Evolutionary conservation across 2,113 vertebrate genomes (phyloP).

Genomic region (Aptenodytes forsteri): DNA sequence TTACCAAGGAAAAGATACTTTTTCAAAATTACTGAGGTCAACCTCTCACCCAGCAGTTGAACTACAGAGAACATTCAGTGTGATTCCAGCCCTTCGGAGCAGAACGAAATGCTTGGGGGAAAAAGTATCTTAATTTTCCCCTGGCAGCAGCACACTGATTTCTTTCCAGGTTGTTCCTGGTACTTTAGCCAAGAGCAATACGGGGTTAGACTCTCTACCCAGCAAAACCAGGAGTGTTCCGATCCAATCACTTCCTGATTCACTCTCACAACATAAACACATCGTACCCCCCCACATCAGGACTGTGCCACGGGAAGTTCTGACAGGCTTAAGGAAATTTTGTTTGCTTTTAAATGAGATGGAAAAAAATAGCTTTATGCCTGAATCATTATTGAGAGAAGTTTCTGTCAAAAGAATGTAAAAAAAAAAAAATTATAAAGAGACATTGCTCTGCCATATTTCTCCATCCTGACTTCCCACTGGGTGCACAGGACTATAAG

Average conservation of each 20-base stretch:
- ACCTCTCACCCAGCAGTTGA: background rate
- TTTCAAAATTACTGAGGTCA: background rate
- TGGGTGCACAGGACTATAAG: background rate
- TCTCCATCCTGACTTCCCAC: background rate
- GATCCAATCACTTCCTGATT: background rate
- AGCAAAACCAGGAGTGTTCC: background rate
- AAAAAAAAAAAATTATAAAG: background rate
- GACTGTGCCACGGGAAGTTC: background rate
- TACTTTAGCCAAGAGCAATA: background rate
- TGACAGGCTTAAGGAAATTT: background rate
- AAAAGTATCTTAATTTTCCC: background rate
- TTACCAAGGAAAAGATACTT: background rate
- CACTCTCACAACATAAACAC: background rate
- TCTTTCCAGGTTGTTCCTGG: background rate
- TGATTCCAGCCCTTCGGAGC: background rate
- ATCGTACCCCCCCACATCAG: background rate
- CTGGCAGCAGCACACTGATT: background rate
- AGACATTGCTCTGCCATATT: background rate
- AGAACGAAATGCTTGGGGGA: background rate
- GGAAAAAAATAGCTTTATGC: background rate
- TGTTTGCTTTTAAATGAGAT: background rate
- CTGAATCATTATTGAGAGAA: background rate
- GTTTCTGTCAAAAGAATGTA: background rate
- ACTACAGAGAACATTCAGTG: background rate
- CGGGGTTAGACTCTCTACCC: background rate